phyloP scores from a whole-genome alignment of 2,113 vertebrate species.

The Pristiophorus japonicus region DNA sequence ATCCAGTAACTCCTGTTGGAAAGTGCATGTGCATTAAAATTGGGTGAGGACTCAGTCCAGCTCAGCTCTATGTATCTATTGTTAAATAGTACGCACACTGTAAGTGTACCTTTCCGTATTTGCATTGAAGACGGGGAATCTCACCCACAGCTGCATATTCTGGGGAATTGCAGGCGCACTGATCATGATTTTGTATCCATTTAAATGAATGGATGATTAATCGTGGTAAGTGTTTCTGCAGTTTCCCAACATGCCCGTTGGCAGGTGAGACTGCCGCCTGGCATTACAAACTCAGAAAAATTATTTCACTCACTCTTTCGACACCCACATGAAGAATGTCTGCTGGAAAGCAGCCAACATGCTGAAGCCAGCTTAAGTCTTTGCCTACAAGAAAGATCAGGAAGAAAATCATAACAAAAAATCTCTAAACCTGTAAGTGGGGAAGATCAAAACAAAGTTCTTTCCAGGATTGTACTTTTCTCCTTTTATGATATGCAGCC shows the following conservation, averaged over 20 bases:
- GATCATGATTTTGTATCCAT: background rate
- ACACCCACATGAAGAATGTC: background rate
- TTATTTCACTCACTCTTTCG: background rate
- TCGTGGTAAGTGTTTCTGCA: background rate
- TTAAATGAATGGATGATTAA: background rate
- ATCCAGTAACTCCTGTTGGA: background rate
- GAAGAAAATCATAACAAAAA: background rate
- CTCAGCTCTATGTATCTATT: background rate
- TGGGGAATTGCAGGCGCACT: background rate
- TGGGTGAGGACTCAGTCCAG: background rate
- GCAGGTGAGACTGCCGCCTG: background rate
- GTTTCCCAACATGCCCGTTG: background rate
- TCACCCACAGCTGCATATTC: background rate
- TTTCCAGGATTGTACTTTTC: background rate
- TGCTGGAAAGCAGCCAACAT: background rate
- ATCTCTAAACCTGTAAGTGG: background rate
- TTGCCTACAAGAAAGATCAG: background rate
- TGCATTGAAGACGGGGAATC: background rate
- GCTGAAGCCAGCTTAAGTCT: background rate
- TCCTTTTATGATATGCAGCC: background rate
- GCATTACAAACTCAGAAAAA: background rate
- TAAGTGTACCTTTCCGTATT: background rate
- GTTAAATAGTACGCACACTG: background rate
- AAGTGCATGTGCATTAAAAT: background rate
- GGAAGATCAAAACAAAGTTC: background rate